Evolutionary conservation across 2,888 invertebrate species (phyloP), one percentile per base, ranked within the genome.

Genomic region (Pachydiplax longipennis): DNA sequence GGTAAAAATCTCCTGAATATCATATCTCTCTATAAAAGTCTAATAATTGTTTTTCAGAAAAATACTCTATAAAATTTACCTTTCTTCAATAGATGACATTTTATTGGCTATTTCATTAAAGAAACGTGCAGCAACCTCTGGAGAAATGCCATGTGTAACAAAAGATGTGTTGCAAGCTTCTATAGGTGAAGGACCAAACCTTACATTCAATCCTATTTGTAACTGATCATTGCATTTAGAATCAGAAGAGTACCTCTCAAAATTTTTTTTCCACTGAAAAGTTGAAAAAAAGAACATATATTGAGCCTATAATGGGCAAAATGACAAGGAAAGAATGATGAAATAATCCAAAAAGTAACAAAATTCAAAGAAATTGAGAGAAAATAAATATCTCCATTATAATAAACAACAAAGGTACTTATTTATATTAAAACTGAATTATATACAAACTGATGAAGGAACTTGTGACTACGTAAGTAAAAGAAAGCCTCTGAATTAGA

Each of bases 211-310:
- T 37, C 40, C 87, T 61, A 61, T 22, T 37, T 61, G 61, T 18
- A 87, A 37, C 6, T 58, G 87, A 37, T 87, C 61, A 65, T 93
- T 13, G 94, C 93, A 92, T 94, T 94, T 37, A 94, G 93, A 91
- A 93, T 44, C 80, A 48, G 61, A 35, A 35, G 80, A 83, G 22
- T 73, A 48, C 31, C 90, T 94, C 92, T 95, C 94, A 92, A 95
- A 94, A 92, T 95, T 95, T 90, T 94, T 93, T 10, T 94, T 94
- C 95, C 96, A 96, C 93, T 95, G 95, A 13, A 95, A 94, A 91
- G 95, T 94, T 73, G 96, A 93, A 91, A 96, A 95, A 65, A 94
- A 2, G 2, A 53, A 53, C 15, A 53, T 2, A 53, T 53, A 2
- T 13, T 18, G 53, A 53, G 53, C 53, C 93, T 25, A n/a, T 0